A percentile compares a stretch with the other conserved stretches of the same genome.
These are phyloP conservation scores for Xiphophorus hellerii DNA, from an alignment of 2,113 vertebrate species.

Conservation along the genomic window DNA sequence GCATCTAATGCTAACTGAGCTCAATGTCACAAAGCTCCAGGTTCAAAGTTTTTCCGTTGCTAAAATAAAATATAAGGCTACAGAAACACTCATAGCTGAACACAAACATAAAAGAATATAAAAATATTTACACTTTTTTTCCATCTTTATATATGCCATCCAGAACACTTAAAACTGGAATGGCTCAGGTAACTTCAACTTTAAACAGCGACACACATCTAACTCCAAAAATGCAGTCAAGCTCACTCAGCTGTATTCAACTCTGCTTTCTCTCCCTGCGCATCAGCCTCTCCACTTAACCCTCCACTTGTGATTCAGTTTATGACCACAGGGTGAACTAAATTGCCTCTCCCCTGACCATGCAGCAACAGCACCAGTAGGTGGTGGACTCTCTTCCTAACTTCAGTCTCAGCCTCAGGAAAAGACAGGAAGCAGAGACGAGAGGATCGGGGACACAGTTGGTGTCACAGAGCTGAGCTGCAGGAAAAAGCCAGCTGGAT, in stretches of 20 bases:
- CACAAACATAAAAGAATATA: not conserved
- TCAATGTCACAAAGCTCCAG: constrained; percentile 21
- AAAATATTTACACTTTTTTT: not conserved
- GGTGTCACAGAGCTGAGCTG: constrained; percentile 57
- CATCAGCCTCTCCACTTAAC: constrained; percentile 52
- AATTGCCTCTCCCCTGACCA: constrained; percentile 36
- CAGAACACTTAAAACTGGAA: constrained; percentile 17
- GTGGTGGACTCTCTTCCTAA: constrained; percentile 31
- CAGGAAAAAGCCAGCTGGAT: constrained; percentile 62
- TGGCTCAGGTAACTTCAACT: not conserved
- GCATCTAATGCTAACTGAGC: constrained; percentile 26
- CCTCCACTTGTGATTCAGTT: constrained; percentile 27
- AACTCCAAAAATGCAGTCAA: not conserved
- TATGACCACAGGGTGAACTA: constrained; percentile 29
- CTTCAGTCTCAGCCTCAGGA: constrained; percentile 32
- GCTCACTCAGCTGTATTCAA: constrained; percentile 34
- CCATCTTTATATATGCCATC: constrained; percentile 16
- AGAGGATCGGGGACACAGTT: constrained; percentile 47
- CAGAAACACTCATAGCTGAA: constrained; percentile 6
- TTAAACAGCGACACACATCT: constrained; percentile 14
- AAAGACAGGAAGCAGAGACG: constrained; percentile 30
- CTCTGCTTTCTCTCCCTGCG: constrained; percentile 18
- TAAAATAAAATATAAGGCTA: constrained; percentile 36
- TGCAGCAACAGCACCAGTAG: constrained; percentile 35
- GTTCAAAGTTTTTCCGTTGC: constrained; percentile 2